Evolutionary conservation across 35 echinoderm and acorn worm genomes (phyloP).

Genomic region (Ophioderma brevispina): DNA sequence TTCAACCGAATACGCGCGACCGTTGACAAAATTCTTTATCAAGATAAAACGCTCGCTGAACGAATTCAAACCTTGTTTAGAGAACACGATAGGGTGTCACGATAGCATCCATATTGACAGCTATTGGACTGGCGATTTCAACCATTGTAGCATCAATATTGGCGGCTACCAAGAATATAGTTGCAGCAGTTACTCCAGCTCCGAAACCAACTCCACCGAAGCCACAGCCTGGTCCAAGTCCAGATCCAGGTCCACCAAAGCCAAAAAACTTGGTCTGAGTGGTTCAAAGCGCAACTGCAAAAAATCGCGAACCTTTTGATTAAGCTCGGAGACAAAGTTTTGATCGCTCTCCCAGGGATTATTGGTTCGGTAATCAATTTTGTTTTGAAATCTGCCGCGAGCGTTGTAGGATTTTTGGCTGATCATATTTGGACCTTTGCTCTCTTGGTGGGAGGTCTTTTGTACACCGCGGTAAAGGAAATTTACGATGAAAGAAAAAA

Average conservation of each 20-base stretch:
- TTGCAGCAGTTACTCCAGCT: too few relatives aligned
- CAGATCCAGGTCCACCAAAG: background rate
- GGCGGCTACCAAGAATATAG: too few relatives aligned
- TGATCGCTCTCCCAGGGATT: background rate
- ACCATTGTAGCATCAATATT: background rate
- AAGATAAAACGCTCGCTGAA: too few relatives aligned
- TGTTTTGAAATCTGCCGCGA: background rate
- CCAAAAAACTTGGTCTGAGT: background rate
- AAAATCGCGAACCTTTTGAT: background rate
- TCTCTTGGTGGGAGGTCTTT: background rate
- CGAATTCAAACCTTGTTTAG: background rate
- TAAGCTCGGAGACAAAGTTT: slow-evolving; percentile 1
- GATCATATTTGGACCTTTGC: too few relatives aligned
- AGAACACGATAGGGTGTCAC: background rate
- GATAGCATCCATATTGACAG: background rate
- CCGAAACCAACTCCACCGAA: background rate
- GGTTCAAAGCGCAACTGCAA: background rate
- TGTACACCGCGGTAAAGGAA: background rate
- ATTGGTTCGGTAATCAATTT: background rate
- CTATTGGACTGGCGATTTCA: background rate
- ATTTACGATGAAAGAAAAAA: background rate
- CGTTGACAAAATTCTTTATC: too few relatives aligned
- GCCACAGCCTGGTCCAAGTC: background rate
- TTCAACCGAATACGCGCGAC: too few relatives aligned
- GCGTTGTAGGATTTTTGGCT: background rate